phyloP scores from a whole-genome alignment of 53 echinoderm and acorn worm genomes.

The Holothuria leucospilota region DNA sequence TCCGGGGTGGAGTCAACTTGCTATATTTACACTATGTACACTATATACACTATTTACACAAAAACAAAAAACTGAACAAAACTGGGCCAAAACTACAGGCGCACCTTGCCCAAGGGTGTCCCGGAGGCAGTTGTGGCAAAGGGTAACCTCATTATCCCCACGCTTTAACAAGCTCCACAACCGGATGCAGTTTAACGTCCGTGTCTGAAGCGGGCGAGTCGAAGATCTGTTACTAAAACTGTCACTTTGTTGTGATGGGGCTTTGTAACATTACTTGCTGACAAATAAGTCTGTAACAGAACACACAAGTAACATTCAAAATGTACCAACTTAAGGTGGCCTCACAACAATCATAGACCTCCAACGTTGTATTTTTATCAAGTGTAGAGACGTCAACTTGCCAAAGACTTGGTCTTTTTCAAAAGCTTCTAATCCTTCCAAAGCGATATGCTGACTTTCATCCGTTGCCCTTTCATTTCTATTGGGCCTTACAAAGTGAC shows the following conservation, averaged over 20 bases:
- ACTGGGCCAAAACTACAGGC: too few relatives aligned
- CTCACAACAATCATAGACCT: constrained; percentile 10
- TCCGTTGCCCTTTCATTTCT: not conserved
- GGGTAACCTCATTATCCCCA: too few relatives aligned
- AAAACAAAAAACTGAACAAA: too few relatives aligned
- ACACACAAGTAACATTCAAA: constrained; percentile 10
- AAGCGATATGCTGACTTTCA: constrained; percentile 18
- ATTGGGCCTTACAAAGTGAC: not conserved
- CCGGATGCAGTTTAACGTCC: too few relatives aligned
- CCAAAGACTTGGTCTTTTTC: not conserved
- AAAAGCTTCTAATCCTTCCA: constrained; percentile 32
- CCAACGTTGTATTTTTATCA: constrained; percentile 7
- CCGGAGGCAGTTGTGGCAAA: too few relatives aligned
- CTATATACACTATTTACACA: too few relatives aligned
- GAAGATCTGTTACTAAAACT: not conserved
- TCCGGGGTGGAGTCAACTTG: too few relatives aligned
- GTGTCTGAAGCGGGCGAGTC: too few relatives aligned
- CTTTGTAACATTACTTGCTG: constrained; percentile 1
- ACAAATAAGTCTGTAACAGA: not conserved
- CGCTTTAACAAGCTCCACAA: too few relatives aligned
- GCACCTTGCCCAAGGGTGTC: too few relatives aligned
- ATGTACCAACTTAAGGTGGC: not conserved
- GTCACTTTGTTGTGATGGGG: not conserved
- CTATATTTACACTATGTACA: too few relatives aligned
- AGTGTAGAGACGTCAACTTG: constrained; percentile 17